Evolutionary conservation across 30 jellyfish, hydroid and myxozoan genomes (phyloP).

Genomic region (Hydractinia echinata): DNA sequence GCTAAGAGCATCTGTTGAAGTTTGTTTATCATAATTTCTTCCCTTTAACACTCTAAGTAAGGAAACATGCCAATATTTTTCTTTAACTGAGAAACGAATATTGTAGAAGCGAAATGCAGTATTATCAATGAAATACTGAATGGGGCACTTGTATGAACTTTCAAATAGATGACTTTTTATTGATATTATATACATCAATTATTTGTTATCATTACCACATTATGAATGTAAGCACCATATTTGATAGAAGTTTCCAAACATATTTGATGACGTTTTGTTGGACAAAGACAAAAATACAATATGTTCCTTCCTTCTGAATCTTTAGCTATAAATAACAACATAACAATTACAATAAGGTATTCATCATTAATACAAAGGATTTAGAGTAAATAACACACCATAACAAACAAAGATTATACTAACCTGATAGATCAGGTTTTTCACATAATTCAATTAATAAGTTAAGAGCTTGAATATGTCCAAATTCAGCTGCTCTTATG

Average conservation of each 20-base stretch:
- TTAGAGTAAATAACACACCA: not conserved
- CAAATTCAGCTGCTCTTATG: conserved; percentile 93
- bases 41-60: too few species aligned
- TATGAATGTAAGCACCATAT: conserved; percentile 81
- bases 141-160: too few species aligned
- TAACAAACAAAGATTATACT: not conserved
- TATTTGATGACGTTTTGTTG: conserved; percentile 79
- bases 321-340: conserved; percentile 30
- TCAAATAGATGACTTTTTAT: too few species aligned
- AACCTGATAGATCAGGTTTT: conserved; percentile 74
- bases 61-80: too few species aligned
- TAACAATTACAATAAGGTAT: not conserved
- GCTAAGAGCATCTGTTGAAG: too few species aligned
- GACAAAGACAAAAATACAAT: conserved; percentile 61
- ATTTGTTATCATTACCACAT: conserved; percentile 38
- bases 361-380: not conserved
- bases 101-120: too few species aligned
- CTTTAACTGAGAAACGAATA: too few species aligned
- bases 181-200: too few species aligned
- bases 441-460: conserved; percentile 57
- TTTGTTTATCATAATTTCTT: too few species aligned
- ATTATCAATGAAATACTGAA: too few species aligned
- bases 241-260: conserved; percentile 63
- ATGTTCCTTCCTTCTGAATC: conserved; percentile 77
- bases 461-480: conserved; percentile 72